Evolutionary conservation across 1,140 invertebrate species (phyloP), one percentile per base, ranked within the genome.

Genomic region (Ips typographus): DNA sequence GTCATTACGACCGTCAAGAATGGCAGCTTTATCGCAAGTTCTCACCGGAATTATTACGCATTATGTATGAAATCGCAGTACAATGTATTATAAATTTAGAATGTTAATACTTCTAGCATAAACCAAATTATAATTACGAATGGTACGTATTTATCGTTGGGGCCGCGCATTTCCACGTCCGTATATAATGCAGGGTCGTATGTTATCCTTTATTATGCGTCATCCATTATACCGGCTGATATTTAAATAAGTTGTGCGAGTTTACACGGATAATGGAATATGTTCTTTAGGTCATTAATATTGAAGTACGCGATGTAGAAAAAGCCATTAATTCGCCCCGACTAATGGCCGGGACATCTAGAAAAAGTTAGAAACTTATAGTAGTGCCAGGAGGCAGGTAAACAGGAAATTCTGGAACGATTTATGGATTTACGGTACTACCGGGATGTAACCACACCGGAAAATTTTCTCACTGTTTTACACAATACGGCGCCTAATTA

Each of bases 211-310:
- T 67, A 67, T 67, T 67, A 59, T 41, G 42, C 55, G 43, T 51
- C 56, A 67, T 67, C 40, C 56, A 52, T 67, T 67, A 59, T 59
- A 38, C 38, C 3, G 22, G 38, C 42, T 6, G 44, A 59, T 67
- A 67, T 67, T 67, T 67, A 67, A 67, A 59, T 67, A 67, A 67
- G 55, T 58, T 67, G 65, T 67, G 65, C 7, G 52, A 49, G 56
- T 67, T 67, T 67, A 67, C 65, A 49, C 43, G 65, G 65, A 41
- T 67, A 67, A 67, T 67, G 65, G 52, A 67, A 67, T 55, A 53
- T 67, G 55, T 59, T 67, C n/a, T n/a, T 55, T 59, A 49, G 65
- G 43, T 51, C 65, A 67, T 67, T 67, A 67, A 67, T 58, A 67
- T 67, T 4, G 40, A 47, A 47, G 64, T 64, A 55, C 49, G 40